These are phyloP conservation scores for Anastrepha ludens DNA, from an alignment of 1,140 invertebrate genomes.

Conservation along the genomic window DNA sequence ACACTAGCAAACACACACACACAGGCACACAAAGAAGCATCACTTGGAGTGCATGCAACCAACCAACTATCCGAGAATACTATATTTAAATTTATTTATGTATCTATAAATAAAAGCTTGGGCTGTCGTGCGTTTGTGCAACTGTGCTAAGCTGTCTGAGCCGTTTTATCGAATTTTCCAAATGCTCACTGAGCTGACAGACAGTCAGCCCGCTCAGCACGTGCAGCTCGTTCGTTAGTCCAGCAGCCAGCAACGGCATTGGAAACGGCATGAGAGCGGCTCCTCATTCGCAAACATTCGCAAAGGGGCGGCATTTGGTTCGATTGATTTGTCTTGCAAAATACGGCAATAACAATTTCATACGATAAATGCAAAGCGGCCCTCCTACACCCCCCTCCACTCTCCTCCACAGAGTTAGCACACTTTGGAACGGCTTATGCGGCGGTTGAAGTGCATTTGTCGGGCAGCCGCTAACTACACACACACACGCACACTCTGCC, in stretches of 20 bases:
- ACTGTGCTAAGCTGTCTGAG: constrained; percentile 45
- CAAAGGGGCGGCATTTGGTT: background rate
- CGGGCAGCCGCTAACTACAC: background rate
- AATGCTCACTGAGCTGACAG: constrained; percentile 8
- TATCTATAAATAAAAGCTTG: background rate
- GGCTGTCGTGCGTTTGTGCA: background rate
- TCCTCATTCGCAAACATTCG: too few species aligned
- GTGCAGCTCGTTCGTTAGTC: background rate
- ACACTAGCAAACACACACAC: too few species aligned
- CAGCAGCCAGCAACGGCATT: too few species aligned
- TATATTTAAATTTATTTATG: background rate
- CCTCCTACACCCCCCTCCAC: background rate
- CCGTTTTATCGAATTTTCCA: constrained; percentile 50
- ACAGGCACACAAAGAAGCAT: background rate
- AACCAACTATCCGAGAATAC: background rate
- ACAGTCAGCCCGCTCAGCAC: background rate
- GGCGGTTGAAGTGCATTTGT: background rate
- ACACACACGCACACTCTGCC: background rate
- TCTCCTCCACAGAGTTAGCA: background rate
- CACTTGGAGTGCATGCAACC: background rate
- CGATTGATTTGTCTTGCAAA: constrained; percentile 48
- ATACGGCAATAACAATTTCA: constrained; percentile 38
- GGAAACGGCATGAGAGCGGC: too few species aligned
- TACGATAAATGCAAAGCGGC: background rate
- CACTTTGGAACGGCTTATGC: background rate